Conservation (phyloP, 2,888 invertebrate species). For the Leptarthrus brevirostris region DNA sequence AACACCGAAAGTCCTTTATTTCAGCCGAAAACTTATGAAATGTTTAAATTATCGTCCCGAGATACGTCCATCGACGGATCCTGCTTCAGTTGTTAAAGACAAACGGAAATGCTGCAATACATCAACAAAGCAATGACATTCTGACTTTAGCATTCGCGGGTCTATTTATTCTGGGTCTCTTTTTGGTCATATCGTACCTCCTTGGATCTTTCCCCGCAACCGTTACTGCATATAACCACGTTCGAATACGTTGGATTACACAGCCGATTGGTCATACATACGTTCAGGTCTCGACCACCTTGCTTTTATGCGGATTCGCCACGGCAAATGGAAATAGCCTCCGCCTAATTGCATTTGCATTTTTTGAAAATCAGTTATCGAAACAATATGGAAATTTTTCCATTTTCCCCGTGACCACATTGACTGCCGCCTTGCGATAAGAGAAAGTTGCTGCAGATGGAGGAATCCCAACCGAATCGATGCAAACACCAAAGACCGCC, state of each 20-base stretch:
- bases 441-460: slow-evolving; percentile 38
- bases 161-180: neutral
- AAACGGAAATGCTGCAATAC: neutral
- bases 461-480: neutral
- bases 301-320: neutral
- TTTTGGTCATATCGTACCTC: neutral
- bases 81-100: too few relatives aligned
- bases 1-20: neutral
- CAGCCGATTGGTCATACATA: neutral
- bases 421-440: slow-evolving; percentile 35
- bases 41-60: neutral
- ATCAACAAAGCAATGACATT: neutral
- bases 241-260: neutral
- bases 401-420: slow-evolving; percentile 30
- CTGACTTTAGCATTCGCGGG: neutral
- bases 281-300: neutral
- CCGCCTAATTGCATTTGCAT: slow-evolving; percentile 51
- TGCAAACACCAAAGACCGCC: slow-evolving; percentile 7
- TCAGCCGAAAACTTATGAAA: neutral
- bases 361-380: slow-evolving; percentile 49
- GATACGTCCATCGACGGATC: too few relatives aligned
- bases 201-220: neutral
- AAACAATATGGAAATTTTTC: slow-evolving; percentile 46
- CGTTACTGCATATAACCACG: neutral
- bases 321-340: slow-evolving; percentile 40